These are phyloP conservation scores for Thymelicus acteon DNA, from an alignment of 2,888 invertebrate species.

Conservation along the genomic window DNA sequence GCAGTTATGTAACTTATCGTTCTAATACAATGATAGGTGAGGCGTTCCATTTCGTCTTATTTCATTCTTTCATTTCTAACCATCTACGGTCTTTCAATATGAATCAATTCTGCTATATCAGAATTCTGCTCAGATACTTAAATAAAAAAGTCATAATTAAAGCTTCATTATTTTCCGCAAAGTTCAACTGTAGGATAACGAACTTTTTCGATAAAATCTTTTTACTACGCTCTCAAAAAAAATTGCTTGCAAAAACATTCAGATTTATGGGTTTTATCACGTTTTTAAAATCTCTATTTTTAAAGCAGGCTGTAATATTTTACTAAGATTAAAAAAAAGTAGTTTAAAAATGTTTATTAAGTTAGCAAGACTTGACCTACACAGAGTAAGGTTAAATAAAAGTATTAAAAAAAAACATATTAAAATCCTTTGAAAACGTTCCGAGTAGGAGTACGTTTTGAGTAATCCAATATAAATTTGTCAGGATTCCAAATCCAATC, in stretches of 20 bases:
- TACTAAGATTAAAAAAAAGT: too few species aligned
- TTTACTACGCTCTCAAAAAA: conserved; percentile 1
- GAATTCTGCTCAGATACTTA: not conserved
- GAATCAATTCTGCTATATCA: too few species aligned
- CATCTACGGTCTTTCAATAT: too few species aligned
- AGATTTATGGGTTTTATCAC: not conserved
- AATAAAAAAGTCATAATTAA: not conserved
- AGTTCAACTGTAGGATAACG: conserved; percentile 2
- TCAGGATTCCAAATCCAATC: conserved; percentile 28
- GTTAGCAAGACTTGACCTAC: too few species aligned
- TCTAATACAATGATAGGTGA: too few species aligned
- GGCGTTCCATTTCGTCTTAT: too few species aligned
- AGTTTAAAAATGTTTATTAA: too few species aligned
- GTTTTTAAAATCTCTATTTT: not conserved
- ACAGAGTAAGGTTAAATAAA: too few species aligned
- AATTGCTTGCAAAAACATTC: not conserved
- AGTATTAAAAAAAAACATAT: too few species aligned
- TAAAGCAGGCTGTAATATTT: not conserved
- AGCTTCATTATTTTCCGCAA: not conserved
- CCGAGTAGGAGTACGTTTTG: not conserved
- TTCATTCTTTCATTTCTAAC: too few species aligned
- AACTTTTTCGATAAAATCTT: conserved; percentile 17
- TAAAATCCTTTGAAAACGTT: too few species aligned
- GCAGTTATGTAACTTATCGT: too few species aligned
- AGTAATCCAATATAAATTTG: conserved; percentile 27